Base-by-base conservation (phyloP, 2,113 vertebrate species). In the Ochotona princeps region DNA sequence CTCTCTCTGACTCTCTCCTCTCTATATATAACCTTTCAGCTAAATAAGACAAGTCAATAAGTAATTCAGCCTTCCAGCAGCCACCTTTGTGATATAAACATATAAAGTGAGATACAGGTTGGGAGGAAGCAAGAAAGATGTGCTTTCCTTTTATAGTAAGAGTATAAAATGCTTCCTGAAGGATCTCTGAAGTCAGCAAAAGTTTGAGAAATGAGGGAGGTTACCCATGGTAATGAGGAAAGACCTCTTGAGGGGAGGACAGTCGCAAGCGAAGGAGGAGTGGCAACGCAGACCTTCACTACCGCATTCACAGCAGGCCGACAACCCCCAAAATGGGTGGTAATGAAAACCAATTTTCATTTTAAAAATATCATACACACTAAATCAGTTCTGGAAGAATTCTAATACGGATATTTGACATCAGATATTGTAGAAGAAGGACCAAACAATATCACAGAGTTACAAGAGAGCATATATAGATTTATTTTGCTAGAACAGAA, bases 351-450 rank as follows among this genome's bases (percentile, higher is more conserved):
- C 75, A 63, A 63, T 88, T 78, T 88, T 81, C 15, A n/a, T n/a
- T 81, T 94, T 90, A 83, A 9, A 18, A 23, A 60, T 60, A 86
- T 84, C 10, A 32, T 5, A 67, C 21, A 51, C 1, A 6, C 38
- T 15, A 47, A 73, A 90, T 61, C 4, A 94, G 69, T 20, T 61
- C 7, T 1, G 23, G 11, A 72, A 57, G 57, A 9, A 60, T 38
- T 96, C 20, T 65, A 75, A 89, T 38, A 14, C 70, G 25, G 57
- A 69, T 32, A 65, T 54, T 69, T 69, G 23, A 69, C 61, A 30
- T 35, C 25, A 85, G 12, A 88, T 78, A 67, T 65, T 72, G 84
- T 80, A 90, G 20, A 25, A 95, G 91, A 81, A 15, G 1, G 72
- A 85, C 69, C 76, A 93, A 70, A 82, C 2, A 60, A 1, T 2